phyloP scores from a whole-genome alignment of 2,797 vertebrate species.

The Odontamblyopus lacepedii region DNA sequence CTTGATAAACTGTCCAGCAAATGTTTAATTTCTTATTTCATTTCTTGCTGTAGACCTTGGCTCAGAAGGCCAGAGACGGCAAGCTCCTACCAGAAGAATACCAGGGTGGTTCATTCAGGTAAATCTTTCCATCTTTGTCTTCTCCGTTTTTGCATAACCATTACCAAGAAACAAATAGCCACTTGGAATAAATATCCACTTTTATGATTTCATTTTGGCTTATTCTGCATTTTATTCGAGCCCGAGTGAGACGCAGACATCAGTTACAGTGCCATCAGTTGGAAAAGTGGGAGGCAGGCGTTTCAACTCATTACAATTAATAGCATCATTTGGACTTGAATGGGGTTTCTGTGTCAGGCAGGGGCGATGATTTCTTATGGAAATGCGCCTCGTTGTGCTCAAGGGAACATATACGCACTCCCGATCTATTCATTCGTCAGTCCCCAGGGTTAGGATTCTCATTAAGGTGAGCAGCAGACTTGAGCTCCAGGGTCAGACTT shows the following conservation, averaged over 20 bases:
- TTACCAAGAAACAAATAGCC: conserved; percentile 6
- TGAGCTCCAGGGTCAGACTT: conserved; percentile 35
- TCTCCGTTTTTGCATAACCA: conserved; percentile 11
- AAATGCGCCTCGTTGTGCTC: conserved; percentile 49
- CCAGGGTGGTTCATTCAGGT: conserved; percentile 97
- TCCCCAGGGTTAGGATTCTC: conserved; percentile 41
- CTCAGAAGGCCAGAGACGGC: conserved; percentile 93
- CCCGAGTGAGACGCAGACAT: conserved; percentile 37
- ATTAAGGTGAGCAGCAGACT: conserved; percentile 50
- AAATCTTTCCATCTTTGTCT: conserved; percentile 40
- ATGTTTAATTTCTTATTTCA: neutral
- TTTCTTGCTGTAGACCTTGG: conserved; percentile 76
- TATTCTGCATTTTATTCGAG: conserved; percentile 35
- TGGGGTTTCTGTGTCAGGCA: conserved; percentile 68
- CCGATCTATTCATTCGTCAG: conserved; percentile 32
- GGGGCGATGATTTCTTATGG: conserved; percentile 49
- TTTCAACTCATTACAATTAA: conserved; percentile 70
- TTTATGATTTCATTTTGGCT: conserved; percentile 20
- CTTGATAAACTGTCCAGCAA: neutral
- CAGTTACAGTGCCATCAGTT: conserved; percentile 58
- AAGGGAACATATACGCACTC: conserved; percentile 35
- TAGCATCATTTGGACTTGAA: conserved; percentile 72
- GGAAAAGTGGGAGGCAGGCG: conserved; percentile 44
- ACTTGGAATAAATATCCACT: conserved; percentile 29
- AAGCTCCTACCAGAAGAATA: conserved; percentile 95